phyloP scores from a whole-genome alignment of 2,888 invertebrate species.

The Dryobotodes eremita region DNA sequence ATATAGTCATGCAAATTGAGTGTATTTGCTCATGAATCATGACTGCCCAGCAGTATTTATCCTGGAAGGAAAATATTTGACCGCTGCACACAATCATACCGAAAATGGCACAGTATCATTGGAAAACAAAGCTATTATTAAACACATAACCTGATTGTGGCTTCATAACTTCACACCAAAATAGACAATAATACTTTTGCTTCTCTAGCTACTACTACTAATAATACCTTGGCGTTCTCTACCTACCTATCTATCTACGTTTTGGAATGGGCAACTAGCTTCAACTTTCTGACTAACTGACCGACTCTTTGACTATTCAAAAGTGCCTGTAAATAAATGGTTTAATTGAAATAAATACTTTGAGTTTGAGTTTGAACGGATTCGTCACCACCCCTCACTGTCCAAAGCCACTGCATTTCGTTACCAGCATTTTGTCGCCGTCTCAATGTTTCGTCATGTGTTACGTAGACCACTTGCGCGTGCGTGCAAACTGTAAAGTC shows the following conservation, averaged over 20 bases:
- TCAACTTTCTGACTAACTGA: too few species aligned
- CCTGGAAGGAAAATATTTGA: conserved; percentile 32
- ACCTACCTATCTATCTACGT: too few species aligned
- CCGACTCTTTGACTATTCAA: too few species aligned
- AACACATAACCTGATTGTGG: background rate
- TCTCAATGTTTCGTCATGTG: conserved; percentile 52
- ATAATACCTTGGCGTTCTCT: too few species aligned
- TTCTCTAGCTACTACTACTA: too few species aligned
- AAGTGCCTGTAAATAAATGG: too few species aligned
- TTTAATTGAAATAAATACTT: too few species aligned
- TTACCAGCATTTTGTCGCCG: conserved; percentile 46
- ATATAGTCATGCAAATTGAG: background rate
- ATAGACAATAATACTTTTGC: conserved; percentile 15
- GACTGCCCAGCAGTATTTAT: conserved; percentile 17
- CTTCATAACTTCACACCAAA: conserved; percentile 12
- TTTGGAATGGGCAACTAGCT: too few species aligned
- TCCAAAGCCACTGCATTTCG: conserved; percentile 38
- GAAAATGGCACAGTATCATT: background rate
- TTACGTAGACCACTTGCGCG: conserved; percentile 58
- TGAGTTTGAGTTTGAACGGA: too few species aligned
- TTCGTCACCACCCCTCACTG: conserved; percentile 49
- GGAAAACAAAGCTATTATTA: conserved; percentile 12
- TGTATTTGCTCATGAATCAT: conserved; percentile 21
- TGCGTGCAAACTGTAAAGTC: conserved; percentile 56
- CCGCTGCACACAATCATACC: background rate